A percentile compares a stretch with the other conserved stretches of the same genome.
These are phyloP conservation scores for Phoebastria nigripes DNA, from an alignment of 2,797 vertebrate genomes.

Conservation along the genomic window DNA sequence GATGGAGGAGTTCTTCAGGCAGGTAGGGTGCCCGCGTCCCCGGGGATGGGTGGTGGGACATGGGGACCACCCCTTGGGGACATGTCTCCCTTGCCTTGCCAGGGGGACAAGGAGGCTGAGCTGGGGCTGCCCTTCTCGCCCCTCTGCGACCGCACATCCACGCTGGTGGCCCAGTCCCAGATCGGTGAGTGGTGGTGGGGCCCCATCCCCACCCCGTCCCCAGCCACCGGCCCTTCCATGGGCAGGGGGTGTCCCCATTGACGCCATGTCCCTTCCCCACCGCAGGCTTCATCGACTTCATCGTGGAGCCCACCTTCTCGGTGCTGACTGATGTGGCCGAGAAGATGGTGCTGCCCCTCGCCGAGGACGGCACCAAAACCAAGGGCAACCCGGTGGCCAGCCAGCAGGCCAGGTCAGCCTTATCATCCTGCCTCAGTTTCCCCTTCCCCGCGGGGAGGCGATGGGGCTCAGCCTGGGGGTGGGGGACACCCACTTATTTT, in stretches of 20 bases:
- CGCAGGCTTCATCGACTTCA: constrained; percentile 93
- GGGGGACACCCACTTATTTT: not conserved
- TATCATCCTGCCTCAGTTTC: not conserved
- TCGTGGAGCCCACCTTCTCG: constrained; percentile 92
- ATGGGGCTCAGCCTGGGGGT: not conserved
- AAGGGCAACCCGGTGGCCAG: constrained; percentile 32
- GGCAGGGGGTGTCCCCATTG: not conserved
- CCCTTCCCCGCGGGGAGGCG: not conserved
- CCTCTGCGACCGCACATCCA: constrained; percentile 90
- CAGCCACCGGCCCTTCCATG: accelerated
- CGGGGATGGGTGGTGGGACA: accelerated
- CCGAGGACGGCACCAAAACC: constrained; percentile 79
- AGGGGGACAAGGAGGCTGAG: constrained; percentile 94
- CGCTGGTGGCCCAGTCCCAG: constrained; percentile 91
- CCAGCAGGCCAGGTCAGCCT: constrained; percentile 68
- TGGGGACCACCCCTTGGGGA: not conserved
- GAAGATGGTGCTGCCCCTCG: constrained; percentile 86
- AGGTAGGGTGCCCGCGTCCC: constrained; percentile 71
- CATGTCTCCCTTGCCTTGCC: not conserved
- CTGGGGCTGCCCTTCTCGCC: constrained; percentile 90
- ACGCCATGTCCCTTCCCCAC: accelerated
- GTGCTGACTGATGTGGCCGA: constrained; percentile 91
- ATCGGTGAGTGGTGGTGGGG: constrained; percentile 77
- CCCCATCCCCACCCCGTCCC: not conserved
- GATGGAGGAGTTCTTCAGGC: constrained; percentile 95